Conservation (phyloP, 2,113 vertebrate species). For the Elgaria multicarinata region DNA sequence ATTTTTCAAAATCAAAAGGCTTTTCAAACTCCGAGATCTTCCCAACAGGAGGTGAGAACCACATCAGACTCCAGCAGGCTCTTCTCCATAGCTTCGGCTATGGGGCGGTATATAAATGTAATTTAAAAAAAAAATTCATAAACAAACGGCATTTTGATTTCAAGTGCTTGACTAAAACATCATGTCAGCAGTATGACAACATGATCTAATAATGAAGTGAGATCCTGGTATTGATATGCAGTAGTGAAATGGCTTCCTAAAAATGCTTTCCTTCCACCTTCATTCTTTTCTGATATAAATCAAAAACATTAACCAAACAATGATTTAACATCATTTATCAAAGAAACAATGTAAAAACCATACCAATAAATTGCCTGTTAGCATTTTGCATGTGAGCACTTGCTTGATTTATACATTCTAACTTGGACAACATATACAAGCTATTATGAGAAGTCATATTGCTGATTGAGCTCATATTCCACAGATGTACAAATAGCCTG, state of each 20-base stretch:
- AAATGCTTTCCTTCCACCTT: slow-evolving; percentile 23
- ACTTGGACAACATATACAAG: background rate
- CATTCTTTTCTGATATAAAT: slow-evolving; percentile 26
- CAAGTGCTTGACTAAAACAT: background rate
- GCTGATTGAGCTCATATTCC: background rate
- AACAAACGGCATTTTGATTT: slow-evolving; percentile 2
- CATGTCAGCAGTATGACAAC: background rate
- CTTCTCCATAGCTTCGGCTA: slow-evolving; percentile 35
- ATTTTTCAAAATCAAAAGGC: slow-evolving; percentile 41
- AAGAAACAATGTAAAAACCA: background rate
- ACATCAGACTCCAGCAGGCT: slow-evolving; percentile 29
- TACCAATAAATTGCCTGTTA: background rate
- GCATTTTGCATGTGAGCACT: no score
- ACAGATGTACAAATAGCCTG: background rate
- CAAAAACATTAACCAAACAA: background rate
- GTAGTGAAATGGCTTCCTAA: slow-evolving; percentile 24
- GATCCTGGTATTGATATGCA: slow-evolving; percentile 11
- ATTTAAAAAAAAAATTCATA: no score
- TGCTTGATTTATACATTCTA: background rate
- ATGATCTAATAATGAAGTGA: background rate
- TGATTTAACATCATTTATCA: background rate
- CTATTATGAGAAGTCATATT: background rate
- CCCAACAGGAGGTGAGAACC: slow-evolving; percentile 1
- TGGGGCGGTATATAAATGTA: no score
- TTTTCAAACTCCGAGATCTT: slow-evolving; percentile 36